A percentile compares a stretch with the other conserved stretches of the same genome.
These are phyloP conservation scores for Philereme vetulata DNA, from an alignment of 2,888 invertebrate species.

Conservation along the genomic window DNA sequence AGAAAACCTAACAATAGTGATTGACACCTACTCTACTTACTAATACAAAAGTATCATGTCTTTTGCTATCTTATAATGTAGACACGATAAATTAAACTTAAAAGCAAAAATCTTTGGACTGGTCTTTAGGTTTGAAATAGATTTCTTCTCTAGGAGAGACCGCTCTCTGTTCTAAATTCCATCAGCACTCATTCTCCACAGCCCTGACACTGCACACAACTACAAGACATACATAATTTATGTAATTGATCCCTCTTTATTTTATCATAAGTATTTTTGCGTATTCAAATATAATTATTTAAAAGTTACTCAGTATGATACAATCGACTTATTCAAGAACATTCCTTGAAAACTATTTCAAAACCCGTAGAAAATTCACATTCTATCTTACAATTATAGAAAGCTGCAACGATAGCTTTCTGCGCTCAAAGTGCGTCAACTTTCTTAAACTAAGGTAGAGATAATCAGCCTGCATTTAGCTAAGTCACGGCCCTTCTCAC, in stretches of 20 bases:
- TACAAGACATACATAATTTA: constrained; percentile 47
- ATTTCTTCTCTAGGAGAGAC: constrained; percentile 53
- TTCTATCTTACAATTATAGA: constrained; percentile 47
- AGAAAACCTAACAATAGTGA: constrained; percentile 56
- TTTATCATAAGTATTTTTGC: constrained; percentile 66
- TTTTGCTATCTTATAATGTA: constrained; percentile 56
- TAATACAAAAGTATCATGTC: constrained; percentile 64
- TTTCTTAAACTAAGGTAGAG: constrained; percentile 37
- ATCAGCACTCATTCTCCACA: constrained; percentile 9
- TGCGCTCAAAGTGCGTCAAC: constrained; percentile 42
- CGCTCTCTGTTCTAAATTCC: constrained; percentile 20
- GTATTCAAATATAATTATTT: constrained; percentile 52
- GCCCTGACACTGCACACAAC: constrained; percentile 22
- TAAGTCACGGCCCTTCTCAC: too few species aligned
- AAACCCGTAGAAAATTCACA: constrained; percentile 71
- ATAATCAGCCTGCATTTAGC: too few species aligned
- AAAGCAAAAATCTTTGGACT: constrained; percentile 65
- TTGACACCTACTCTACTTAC: constrained; percentile 50
- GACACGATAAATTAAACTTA: constrained; percentile 50
- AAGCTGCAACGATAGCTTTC: constrained; percentile 60
- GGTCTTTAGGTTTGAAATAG: constrained; percentile 76
- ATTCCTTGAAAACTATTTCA: constrained; percentile 72
- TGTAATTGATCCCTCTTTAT: constrained; percentile 75
- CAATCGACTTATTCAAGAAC: constrained; percentile 52
- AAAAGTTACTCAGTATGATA: constrained; percentile 55